These are phyloP conservation scores for Clostera curtula DNA, from an alignment of 2,888 invertebrate species.

Conservation along the genomic window DNA sequence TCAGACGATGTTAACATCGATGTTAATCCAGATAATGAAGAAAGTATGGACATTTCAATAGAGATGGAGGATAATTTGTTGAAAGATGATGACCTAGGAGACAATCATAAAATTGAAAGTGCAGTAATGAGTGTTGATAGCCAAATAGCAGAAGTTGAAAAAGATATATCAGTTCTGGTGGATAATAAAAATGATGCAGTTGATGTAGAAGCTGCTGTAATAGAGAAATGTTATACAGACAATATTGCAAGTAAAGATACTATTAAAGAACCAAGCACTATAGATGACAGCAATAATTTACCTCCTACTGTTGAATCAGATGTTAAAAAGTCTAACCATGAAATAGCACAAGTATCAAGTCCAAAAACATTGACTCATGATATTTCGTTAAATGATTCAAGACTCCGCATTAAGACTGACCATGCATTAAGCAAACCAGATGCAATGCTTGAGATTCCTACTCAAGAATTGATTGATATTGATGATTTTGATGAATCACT, in stretches of 20 bases:
- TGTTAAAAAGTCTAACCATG: not conserved
- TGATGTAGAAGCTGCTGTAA: no score
- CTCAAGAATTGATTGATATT: slow-evolving; percentile 42
- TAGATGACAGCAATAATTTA: no score
- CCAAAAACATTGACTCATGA: not conserved
- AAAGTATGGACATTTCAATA: not conserved
- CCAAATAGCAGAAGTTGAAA: no score
- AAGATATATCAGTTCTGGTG: no score
- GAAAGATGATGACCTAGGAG: not conserved
- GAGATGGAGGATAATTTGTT: not conserved
- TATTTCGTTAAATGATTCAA: slow-evolving; percentile 3
- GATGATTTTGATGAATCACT: slow-evolving; percentile 27
- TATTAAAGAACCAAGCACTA: no score
- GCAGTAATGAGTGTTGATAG: no score
- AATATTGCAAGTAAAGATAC: no score
- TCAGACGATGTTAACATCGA: not conserved
- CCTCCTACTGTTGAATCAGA: no score
- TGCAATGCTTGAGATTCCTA: slow-evolving; percentile 57
- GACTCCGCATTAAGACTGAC: slow-evolving; percentile 13
- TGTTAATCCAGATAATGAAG: not conserved
- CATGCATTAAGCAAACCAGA: slow-evolving; percentile 49
- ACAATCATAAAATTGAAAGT: not conserved
- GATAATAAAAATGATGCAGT: no score
- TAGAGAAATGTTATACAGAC: no score
- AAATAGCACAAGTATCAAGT: no score